Evolutionary conservation across 2,888 invertebrate genomes (phyloP).

Genomic region (Coleophora deauratella): DNA sequence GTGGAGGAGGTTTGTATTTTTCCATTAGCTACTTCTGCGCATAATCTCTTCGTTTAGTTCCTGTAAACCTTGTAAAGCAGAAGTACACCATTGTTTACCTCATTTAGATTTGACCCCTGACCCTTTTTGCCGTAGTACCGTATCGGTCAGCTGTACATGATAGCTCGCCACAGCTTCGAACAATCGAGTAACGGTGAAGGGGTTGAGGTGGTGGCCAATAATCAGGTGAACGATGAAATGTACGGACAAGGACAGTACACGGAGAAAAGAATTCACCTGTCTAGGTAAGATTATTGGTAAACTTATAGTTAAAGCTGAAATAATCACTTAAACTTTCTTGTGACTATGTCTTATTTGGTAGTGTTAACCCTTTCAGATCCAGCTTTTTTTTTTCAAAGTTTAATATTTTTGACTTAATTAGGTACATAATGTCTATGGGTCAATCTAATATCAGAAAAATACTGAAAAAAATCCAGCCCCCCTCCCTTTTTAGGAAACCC

Average conservation of each 20-base stretch:
- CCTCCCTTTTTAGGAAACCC: no score
- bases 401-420: no score
- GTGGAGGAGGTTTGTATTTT: constrained; percentile 86
- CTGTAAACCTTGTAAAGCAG: no score
- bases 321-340: no score
- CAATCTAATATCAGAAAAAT: no score
- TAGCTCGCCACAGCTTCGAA: constrained; percentile 93
- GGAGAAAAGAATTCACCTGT: constrained; percentile 92
- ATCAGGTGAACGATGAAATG: constrained; percentile 82
- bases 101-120: no score
- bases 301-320: no score
- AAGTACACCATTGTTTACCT: no score
- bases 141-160: constrained; percentile 95
- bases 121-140: constrained; percentile 77
- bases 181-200: constrained; percentile 93
- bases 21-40: not conserved
- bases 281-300: constrained; percentile 74
- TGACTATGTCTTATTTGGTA: not conserved
- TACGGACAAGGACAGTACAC: constrained; percentile 92
- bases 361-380: not conserved
- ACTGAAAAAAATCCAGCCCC: no score
- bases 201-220: constrained; percentile 91
- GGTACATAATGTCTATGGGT: no score
- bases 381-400: no score
- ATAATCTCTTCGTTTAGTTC: no score